Evolutionary conservation across 2,113 vertebrate genomes (phyloP).

Genomic region (Apteryx owenii): DNA sequence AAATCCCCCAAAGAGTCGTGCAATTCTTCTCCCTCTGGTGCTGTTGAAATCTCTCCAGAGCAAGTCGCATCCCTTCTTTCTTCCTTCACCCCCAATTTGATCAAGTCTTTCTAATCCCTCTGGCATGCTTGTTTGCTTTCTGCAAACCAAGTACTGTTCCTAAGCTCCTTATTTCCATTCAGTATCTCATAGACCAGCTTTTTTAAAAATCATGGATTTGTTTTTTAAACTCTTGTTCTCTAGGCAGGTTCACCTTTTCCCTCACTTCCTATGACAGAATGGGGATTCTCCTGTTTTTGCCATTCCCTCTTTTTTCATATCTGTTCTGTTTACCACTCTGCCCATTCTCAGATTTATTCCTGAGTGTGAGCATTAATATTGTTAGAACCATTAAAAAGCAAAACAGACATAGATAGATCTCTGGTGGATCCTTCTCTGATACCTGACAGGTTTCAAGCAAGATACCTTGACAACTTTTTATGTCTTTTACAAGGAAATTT

Average conservation of each 20-base stretch:
- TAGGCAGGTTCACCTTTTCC: not conserved
- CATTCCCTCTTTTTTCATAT: not conserved
- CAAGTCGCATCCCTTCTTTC: too few relatives aligned
- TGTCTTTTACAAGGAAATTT: not conserved
- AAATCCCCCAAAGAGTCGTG: not conserved
- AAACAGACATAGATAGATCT: not conserved
- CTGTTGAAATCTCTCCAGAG: not conserved
- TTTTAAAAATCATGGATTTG: not conserved
- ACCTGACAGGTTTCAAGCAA: not conserved
- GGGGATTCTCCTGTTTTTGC: not conserved
- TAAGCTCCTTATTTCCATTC: not conserved
- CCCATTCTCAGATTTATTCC: not conserved
- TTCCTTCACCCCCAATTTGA: not conserved
- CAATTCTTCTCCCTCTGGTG: not conserved
- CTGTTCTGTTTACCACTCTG: not conserved
- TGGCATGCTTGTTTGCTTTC: not conserved
- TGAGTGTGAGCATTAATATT: not conserved
- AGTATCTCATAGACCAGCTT: not conserved
- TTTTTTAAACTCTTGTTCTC: not conserved
- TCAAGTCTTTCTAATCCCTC: not conserved
- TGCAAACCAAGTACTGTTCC: not conserved
- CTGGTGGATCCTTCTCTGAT: not conserved
- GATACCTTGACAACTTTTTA: not conserved
- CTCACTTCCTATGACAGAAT: not conserved
- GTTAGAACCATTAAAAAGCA: not conserved